Base-by-base conservation (phyloP, 2,888 invertebrate species). In the Gryllus longicercus region DNA sequence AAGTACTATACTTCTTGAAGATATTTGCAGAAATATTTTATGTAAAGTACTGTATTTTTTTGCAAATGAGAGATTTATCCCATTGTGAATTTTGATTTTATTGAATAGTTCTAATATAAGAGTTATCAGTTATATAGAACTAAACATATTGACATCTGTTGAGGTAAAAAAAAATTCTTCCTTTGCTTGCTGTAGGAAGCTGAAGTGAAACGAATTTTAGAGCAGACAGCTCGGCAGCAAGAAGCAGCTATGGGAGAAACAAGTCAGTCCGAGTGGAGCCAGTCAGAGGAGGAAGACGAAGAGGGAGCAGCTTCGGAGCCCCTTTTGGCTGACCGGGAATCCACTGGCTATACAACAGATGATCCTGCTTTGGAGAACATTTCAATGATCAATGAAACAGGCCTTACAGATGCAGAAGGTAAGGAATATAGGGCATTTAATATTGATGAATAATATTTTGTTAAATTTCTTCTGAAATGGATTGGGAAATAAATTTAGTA, bases 181-280 rank as follows among this genome's bases (percentile, higher is more conserved):
- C 38, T n/a, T 21, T 75, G 12, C 11, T 38, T n/a, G 38, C 16
- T 49, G 51, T 80, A 89, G 89, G 89, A 89, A 84, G 88, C 88
- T 76, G 89, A 89, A 85, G 89, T 89, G 50, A 88, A 88, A 83
- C 85, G 89, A 78, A 85, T 89, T 77, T 83, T 89, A n/a, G 88
- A 88, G 80, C 87, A 88, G 50, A 79, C 77, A 49, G 79, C 80
- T 38, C 79, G 49, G 49, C 74, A 75, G 21, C 76, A 76, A 77
- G 79, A 79, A 80, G 78, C 78, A 81, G 83, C 83, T 21, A 63
- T 63, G 63, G 79, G 81, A 23, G 85, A 85, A 81, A 84, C 85
- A n/a, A 94, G 94, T 87, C 93, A 94, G 84, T 94, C 94, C n/a
- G 95, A 95, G 85, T 94, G 94, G 94, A 94, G 93, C 83, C 91